A percentile compares a stretch with the other conserved stretches of the same genome.
Conservation (phyloP, 2,113 vertebrate species). For the Psittacara wagleri region DNA sequence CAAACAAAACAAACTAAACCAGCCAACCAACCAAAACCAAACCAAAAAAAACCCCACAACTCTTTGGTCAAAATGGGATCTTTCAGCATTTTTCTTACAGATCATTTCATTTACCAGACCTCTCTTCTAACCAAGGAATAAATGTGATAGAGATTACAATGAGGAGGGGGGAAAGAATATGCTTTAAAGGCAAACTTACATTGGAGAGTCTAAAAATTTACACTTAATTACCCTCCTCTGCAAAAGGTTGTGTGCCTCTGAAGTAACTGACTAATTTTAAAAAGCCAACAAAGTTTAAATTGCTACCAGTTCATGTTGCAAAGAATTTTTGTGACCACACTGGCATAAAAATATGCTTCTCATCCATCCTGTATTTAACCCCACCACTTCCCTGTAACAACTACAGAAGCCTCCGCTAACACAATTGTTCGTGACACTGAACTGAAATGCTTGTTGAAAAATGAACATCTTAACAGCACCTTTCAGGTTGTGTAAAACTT, state of each 20-base stretch:
- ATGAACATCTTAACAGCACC: neutral
- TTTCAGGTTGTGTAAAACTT: neutral
- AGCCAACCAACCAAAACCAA: neutral
- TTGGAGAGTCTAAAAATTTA: neutral
- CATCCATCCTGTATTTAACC: neutral
- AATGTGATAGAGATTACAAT: neutral
- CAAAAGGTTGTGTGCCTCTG: neutral
- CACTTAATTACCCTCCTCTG: neutral
- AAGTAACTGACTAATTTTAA: neutral
- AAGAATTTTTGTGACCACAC: neutral
- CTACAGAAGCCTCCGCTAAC: neutral
- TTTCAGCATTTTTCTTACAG: neutral
- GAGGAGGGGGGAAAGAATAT: accelerated
- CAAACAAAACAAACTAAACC: neutral
- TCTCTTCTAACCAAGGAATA: neutral
- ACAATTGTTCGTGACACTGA: neutral
- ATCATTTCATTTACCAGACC: neutral
- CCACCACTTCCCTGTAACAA: neutral
- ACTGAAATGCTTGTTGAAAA: neutral
- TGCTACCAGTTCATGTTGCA: neutral
- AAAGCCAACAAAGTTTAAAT: neutral
- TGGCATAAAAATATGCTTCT: neutral
- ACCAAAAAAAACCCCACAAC: neutral
- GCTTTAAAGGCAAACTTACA: neutral
- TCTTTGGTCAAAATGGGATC: neutral